phyloP scores from a whole-genome alignment of 2,113 vertebrate genomes.

The Micronycteris hirsuta region DNA sequence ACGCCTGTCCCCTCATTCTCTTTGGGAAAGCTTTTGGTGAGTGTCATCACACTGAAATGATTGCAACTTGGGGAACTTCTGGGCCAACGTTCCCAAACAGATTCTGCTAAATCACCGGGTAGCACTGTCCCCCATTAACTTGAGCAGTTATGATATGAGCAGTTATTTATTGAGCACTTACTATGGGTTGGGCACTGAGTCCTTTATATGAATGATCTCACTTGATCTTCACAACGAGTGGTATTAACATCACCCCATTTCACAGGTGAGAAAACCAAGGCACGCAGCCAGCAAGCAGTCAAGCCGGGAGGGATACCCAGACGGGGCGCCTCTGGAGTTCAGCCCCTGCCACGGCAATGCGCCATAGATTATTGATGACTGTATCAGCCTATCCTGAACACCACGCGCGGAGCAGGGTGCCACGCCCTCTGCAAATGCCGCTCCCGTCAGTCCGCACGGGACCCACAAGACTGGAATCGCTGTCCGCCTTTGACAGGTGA shows the following conservation, averaged over 20 bases:
- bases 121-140: no score
- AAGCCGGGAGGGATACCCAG: neutral
- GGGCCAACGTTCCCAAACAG: neutral
- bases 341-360: neutral
- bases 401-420: accelerated
- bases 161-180: neutral
- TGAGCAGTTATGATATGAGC: neutral
- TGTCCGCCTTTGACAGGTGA: accelerated
- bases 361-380: neutral
- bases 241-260: neutral
- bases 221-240: neutral
- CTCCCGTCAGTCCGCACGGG: neutral
- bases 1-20: no score
- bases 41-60: accelerated
- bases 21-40: neutral
- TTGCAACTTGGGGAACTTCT: no score
- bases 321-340: neutral
- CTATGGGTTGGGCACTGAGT: neutral
- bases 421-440: accelerated
- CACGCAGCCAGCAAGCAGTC: neutral
- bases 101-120: neutral
- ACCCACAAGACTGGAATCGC: accelerated
- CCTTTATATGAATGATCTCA: neutral
- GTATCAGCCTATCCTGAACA: neutral
- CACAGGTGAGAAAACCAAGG: neutral